A percentile compares a stretch with the other conserved stretches of the same genome.
Evolutionary conservation across 2,113 vertebrate species (phyloP).

Genomic region (Rhodinocichla rosea): DNA sequence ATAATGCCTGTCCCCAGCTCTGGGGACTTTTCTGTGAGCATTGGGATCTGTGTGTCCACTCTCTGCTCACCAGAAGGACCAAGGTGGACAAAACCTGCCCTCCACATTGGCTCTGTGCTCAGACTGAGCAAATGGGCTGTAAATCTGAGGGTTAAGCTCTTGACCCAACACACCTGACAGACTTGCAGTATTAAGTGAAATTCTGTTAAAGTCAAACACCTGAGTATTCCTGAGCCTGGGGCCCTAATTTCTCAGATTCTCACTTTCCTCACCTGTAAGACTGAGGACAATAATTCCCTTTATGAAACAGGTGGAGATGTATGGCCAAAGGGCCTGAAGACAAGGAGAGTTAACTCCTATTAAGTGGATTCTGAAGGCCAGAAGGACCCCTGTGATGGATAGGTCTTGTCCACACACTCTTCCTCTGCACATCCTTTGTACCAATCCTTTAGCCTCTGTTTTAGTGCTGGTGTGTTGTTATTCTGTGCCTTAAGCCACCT

Average conservation of each 20-base stretch:
- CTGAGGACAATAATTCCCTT: conserved; percentile 2
- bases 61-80: not conserved
- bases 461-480: not conserved
- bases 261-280: not conserved
- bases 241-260: not conserved
- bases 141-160: not conserved
- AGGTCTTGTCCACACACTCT: not conserved
- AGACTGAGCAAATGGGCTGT: not conserved
- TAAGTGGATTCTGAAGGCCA: conserved; percentile 29
- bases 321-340: not conserved
- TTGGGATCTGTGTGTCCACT: fast-evolving
- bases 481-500: not conserved
- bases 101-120: not conserved
- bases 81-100: fast-evolving
- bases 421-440: not conserved
- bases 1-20: not conserved
- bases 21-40: not conserved
- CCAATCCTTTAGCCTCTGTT: not conserved
- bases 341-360: conserved; percentile 8
- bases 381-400: not conserved
- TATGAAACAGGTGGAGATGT: not conserved
- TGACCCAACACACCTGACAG: not conserved
- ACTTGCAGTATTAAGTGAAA: not conserved
- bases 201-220: not conserved
- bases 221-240: not conserved